Base-by-base conservation (phyloP, 2,888 invertebrate species). In the Philereme vetulata region DNA sequence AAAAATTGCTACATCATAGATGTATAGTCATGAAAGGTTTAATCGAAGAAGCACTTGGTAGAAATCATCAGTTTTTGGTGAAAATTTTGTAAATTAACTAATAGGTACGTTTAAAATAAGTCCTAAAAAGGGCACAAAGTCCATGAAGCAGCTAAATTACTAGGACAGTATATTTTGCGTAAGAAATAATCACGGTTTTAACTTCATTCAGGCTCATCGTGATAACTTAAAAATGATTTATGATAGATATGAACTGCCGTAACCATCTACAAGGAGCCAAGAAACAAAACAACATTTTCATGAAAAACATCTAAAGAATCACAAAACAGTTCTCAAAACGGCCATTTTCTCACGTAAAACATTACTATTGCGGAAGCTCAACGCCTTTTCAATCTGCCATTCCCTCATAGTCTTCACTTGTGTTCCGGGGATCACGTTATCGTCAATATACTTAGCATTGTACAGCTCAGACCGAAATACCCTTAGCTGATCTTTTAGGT, bases 301-400 rank as follows among this genome's bases (percentile, higher is more conserved):
- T 51, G 56, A 52, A 49, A 59, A 48, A 53, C 46, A 56, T 53
- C 43, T 35, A 42, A 42, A 42, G 10, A 59, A 51, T 72, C 62
- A 80, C 52, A 81, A 46, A 52, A 81, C 46, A 47, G 78, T 77
- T 51, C 84, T 73, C 46, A 87, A 70, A 34, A 86, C 54, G 4
- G 77, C 72, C n/a, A 78, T 66, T 67, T 75, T 75, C 3, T 77
- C 62, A n/a, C 67, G 51, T 4, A 84, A 62, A 44, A 72, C 57
- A 5, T 63, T 55, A 9, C 72, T 70, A 4, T 69, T 62, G 1
- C 71, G 57, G 4, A 69, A 65, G 42, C 64, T 69, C 47, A 90
- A 66, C 0, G 85, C 84, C 51, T 72, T 77, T 4, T 81, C 78
- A 65, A 91, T 85, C 67, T 90, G 91, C 91, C 91, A 90, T 68